Evolutionary conservation across 1,140 invertebrate genomes (phyloP), one percentile per base, ranked within the genome.

Genomic region (Daktulosphaira vitifoliae): DNA sequence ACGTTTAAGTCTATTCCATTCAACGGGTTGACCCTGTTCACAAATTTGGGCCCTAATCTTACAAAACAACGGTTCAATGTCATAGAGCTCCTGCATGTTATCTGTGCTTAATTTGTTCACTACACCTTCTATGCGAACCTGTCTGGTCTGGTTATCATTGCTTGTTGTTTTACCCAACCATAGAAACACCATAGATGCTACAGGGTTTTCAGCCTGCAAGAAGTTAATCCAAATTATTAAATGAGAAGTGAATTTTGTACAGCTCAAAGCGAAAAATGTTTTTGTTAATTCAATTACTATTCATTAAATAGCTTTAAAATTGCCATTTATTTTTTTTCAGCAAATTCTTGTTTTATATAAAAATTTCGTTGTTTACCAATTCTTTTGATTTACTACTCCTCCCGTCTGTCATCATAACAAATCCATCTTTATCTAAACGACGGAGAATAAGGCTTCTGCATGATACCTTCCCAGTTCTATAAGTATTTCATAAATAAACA

Each of bases 341-440:
- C 44, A 6, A 15, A 48, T n/a, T 18, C 38, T n/a, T 8, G n/a
- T 8, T 39, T 9, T 8, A 37, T 8, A 8, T 8, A 38, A 54
- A 13, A 18, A 33, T 33, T 33, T 11, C 5, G 29, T 5, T 11
- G 5, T 11, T 11, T 76, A 80, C 80, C 68, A 81, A 69, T 56
- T 81, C 72, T 3, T 73, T 69, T 3, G 72, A 65, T 72, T 81
- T 81, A 64, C 69, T 73, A 50, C 79, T 79, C 4, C 76, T 70
- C 23, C 66, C 71, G 39, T 80, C 77, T 0, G 79, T 79, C 38
- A 76, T 75, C 64, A 81, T 74, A 22, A 79, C 73, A 65, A 81
- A 79, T 23, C 78, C 78, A 51, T 79, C 74, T 33, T 77, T 68
- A 37, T 79, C 76, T 11, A 78, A 71, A 38, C 76, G 69, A 29